phyloP scores from a whole-genome alignment of 2,113 vertebrate species.

The Solea senegalensis region DNA sequence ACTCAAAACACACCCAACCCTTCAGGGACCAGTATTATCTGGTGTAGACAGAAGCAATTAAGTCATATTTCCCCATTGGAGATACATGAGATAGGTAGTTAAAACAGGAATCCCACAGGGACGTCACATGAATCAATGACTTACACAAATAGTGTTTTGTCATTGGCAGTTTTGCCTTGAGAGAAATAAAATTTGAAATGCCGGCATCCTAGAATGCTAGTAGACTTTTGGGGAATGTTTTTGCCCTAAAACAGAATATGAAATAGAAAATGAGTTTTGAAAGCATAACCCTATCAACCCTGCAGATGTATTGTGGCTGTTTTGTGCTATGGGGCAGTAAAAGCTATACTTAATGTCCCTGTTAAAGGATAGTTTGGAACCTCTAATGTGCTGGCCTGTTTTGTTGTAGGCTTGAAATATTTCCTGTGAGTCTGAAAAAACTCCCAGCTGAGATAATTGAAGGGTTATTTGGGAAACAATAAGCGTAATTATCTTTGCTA shows the following conservation, averaged over 20 bases:
- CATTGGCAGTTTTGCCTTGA: slow-evolving; percentile 1
- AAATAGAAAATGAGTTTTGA: slow-evolving; percentile 41
- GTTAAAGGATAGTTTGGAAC: slow-evolving; percentile 24
- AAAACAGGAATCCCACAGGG: slow-evolving; percentile 12
- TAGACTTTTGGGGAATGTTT: slow-evolving; percentile 21
- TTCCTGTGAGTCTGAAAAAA: slow-evolving; percentile 13
- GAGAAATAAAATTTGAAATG: neutral
- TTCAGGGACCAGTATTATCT: neutral
- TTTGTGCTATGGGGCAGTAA: slow-evolving; percentile 53
- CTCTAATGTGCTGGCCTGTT: slow-evolving; percentile 19
- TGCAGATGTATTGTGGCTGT: slow-evolving; percentile 45
- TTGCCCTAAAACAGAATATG: slow-evolving; percentile 26
- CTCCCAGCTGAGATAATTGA: neutral
- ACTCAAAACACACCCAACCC: neutral
- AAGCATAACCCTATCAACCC: slow-evolving; percentile 23
- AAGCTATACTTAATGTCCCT: slow-evolving; percentile 38
- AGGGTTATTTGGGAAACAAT: neutral
- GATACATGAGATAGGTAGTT: neutral
- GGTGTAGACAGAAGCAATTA: slow-evolving; percentile 23
- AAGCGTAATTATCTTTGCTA: neutral
- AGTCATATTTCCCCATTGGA: slow-evolving; percentile 11
- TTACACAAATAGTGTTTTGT: neutral
- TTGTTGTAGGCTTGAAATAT: slow-evolving; percentile 9
- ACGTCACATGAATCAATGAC: neutral
- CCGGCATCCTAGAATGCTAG: neutral